These are phyloP conservation scores for Drosophila koepferae DNA, from an alignment of 2,888 invertebrate genomes.

Conservation along the genomic window DNA sequence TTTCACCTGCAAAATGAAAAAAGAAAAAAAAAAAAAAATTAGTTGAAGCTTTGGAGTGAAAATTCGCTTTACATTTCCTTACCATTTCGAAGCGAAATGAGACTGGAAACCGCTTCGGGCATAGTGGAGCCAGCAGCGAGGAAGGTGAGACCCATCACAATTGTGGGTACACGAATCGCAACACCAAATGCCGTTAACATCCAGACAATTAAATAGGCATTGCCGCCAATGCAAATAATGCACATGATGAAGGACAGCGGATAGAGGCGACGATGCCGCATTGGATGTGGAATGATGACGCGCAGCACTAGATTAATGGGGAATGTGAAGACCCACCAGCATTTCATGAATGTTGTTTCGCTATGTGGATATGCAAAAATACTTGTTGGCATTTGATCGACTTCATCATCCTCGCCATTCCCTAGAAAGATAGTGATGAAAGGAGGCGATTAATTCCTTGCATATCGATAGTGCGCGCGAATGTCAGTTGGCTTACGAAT, in stretches of 20 bases:
- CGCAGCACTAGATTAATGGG: constrained; percentile 89
- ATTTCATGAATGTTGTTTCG: constrained; percentile 67
- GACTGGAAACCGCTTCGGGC: constrained; percentile 92
- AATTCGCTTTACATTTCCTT: constrained; percentile 38
- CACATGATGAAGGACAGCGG: constrained; percentile 94
- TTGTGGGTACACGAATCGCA: constrained; percentile 92
- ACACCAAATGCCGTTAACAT: constrained; percentile 94
- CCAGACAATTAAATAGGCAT: constrained; percentile 96
- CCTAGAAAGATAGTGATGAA: constrained; percentile 40
- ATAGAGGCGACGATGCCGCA: constrained; percentile 87
- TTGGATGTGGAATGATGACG: constrained; percentile 90
- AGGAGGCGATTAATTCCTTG: not conserved
- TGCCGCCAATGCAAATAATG: constrained; percentile 92
- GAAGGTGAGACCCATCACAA: constrained; percentile 96
- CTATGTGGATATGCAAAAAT: constrained; percentile 86
- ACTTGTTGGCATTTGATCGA: constrained; percentile 71
- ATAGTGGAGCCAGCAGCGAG: constrained; percentile 95
- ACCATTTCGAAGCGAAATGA: constrained; percentile 95
- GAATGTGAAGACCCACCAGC: constrained; percentile 90
- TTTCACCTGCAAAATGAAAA: constrained; percentile 88
- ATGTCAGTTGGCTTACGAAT: not conserved
- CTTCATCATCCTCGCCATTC: constrained; percentile 70
- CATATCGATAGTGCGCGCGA: not conserved
- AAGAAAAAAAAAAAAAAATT: not conserved
- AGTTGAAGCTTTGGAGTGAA: not conserved